Percentiles rank a stretch among this genome's conserved stretches.
Evolutionary conservation across 2,888 invertebrate species (phyloP).

Genomic region (Ormia ochracea): DNA sequence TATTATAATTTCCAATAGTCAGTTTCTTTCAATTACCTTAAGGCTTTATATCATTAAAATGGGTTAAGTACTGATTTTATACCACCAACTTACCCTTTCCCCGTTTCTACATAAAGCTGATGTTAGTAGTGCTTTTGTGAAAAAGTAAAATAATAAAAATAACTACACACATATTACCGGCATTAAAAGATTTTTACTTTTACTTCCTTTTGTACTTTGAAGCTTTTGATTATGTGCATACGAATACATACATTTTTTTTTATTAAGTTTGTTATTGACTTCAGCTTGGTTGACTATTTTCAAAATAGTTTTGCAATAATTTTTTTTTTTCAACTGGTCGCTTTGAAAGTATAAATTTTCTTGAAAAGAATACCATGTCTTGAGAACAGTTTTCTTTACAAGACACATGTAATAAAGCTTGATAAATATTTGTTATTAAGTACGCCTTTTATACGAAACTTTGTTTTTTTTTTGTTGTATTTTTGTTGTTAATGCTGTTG

Average conservation of each 20-base stretch:
- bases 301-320: not conserved
- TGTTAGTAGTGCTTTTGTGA: not conserved
- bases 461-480: no score
- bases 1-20: no score
- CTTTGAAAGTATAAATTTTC: not conserved
- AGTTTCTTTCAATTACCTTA: not conserved
- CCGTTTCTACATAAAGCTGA: not conserved
- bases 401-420: constrained; percentile 47
- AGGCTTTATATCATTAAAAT: not conserved
- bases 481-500: no score
- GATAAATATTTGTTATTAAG: constrained; percentile 54
- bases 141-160: not conserved
- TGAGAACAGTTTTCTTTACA: not conserved
- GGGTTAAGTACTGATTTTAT: not conserved
- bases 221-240: not conserved
- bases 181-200: not conserved
- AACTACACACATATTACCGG: not conserved
- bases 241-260: not conserved
- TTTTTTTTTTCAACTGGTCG: not conserved
- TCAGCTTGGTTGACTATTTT: not conserved
- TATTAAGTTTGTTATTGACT: not conserved
- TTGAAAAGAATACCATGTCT: not conserved
- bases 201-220: not conserved
- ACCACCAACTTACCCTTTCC: not conserved
- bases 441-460: constrained; percentile 37